These are phyloP conservation scores for Centropus unirufus DNA, from an alignment of 2,113 vertebrate species.

Conservation along the genomic window DNA sequence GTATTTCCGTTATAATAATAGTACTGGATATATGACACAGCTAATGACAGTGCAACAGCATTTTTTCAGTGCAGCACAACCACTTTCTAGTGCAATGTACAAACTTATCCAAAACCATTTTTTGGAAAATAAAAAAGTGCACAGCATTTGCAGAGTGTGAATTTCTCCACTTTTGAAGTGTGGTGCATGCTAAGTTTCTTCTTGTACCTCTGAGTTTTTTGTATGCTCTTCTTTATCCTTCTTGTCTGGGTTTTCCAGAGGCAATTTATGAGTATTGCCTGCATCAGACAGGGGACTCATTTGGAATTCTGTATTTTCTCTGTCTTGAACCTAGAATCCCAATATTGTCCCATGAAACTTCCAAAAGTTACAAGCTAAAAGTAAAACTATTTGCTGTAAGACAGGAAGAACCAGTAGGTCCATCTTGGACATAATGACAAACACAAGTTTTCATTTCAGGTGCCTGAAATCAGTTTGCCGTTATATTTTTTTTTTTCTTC, in stretches of 20 bases:
- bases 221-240: constrained; percentile 81
- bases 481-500: not conserved
- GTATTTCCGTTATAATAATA: not conserved
- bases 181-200: not conserved
- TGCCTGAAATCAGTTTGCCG: not conserved
- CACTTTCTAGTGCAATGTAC: not conserved
- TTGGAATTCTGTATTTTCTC: constrained; percentile 82
- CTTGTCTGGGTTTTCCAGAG: constrained; percentile 77
- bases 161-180: not conserved
- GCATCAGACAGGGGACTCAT: constrained; percentile 76
- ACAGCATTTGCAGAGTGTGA: not conserved
- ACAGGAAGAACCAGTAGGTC: not conserved
- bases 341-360: not conserved
- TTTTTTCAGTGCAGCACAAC: not conserved
- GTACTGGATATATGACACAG: not conserved
- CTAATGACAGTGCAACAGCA: not conserved
- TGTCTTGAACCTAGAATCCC: constrained; percentile 78
- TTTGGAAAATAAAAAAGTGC: not conserved
- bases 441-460: not conserved
- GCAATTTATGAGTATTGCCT: constrained; percentile 70
- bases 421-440: not conserved
- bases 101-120: not conserved
- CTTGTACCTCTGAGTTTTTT: constrained; percentile 81
- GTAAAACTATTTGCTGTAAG: not conserved
- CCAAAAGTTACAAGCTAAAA: not conserved